phyloP scores from a whole-genome alignment of 2,888 invertebrate species.

The Noctua janthe region DNA sequence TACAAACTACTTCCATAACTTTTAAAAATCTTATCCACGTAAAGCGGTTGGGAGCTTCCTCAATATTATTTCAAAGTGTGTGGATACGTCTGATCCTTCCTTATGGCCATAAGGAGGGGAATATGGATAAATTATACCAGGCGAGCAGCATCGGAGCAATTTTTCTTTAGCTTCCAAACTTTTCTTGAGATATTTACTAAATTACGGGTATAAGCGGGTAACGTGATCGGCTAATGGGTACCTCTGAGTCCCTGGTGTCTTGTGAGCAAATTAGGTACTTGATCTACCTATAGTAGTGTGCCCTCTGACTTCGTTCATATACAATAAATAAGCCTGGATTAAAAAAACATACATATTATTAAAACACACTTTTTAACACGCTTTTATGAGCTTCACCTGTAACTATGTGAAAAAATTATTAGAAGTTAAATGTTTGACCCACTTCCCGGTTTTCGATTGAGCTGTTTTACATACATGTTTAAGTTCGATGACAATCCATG shows the following conservation, averaged over 20 bases:
- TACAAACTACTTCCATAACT: neutral
- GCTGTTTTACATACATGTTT: too few relatives aligned
- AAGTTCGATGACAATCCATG: too few relatives aligned
- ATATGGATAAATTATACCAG: slow-evolving; percentile 51
- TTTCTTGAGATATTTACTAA: slow-evolving; percentile 15
- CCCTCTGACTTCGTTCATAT: too few relatives aligned
- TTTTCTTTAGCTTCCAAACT: slow-evolving; percentile 38
- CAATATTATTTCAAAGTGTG: slow-evolving; percentile 25
- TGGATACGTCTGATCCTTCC: slow-evolving; percentile 8
- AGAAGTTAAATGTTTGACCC: neutral
- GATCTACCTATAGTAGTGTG: neutral
- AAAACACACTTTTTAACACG: too few relatives aligned
- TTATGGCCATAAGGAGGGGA: neutral
- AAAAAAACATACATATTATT: too few relatives aligned
- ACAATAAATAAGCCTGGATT: too few relatives aligned
- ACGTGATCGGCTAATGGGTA: neutral
- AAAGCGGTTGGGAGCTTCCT: neutral
- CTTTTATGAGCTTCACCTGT: neutral
- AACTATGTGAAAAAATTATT: neutral
- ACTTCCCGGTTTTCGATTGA: neutral
- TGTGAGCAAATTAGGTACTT: neutral
- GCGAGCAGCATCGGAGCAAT: slow-evolving; percentile 17
- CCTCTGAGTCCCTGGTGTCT: neutral
- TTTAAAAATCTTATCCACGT: neutral
- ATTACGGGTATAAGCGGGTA: slow-evolving; percentile 13